A percentile compares a stretch with the other conserved stretches of the same genome.
Conservation (phyloP, 35 echinoderm and acorn worm genomes). For the Strongylocentrotus purpuratus region DNA sequence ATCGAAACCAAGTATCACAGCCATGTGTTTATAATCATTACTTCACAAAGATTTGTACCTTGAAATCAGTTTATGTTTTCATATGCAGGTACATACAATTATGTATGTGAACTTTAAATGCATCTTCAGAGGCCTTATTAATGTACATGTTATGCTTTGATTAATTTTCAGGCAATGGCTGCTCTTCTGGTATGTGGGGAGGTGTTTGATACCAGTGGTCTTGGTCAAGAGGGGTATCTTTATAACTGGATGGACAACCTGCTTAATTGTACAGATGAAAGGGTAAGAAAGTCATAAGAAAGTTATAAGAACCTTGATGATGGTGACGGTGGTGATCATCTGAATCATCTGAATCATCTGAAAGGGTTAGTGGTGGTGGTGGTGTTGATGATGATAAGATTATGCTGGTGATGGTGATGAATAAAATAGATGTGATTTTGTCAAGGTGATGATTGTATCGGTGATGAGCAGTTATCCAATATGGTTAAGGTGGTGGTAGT, state of each 20-base stretch:
- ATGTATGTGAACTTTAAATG: too few species aligned
- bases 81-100: too few species aligned
- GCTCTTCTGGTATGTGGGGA: constrained; percentile 93
- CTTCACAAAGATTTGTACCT: too few species aligned
- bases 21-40: too few species aligned
- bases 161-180: constrained; percentile 79
- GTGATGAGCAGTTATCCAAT: not conserved
- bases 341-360: not conserved
- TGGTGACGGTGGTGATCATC: not conserved
- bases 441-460: not conserved
- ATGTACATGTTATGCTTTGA: too few species aligned
- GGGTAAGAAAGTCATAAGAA: constrained; percentile 56
- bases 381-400: not conserved
- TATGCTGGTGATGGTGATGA: not conserved
- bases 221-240: constrained; percentile 86
- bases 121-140: too few species aligned
- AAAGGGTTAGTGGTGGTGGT: not conserved
- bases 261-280: constrained; percentile 88
- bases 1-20: too few species aligned
- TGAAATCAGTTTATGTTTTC: too few species aligned
- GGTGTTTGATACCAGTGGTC: constrained; percentile 92
- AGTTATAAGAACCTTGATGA: not conserved
- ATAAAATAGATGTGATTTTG: not conserved
- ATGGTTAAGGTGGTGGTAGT: not conserved
- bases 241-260: constrained; percentile 96